Base-by-base conservation (phyloP, 2,113 vertebrate species). In the Pituophis catenifer region DNA sequence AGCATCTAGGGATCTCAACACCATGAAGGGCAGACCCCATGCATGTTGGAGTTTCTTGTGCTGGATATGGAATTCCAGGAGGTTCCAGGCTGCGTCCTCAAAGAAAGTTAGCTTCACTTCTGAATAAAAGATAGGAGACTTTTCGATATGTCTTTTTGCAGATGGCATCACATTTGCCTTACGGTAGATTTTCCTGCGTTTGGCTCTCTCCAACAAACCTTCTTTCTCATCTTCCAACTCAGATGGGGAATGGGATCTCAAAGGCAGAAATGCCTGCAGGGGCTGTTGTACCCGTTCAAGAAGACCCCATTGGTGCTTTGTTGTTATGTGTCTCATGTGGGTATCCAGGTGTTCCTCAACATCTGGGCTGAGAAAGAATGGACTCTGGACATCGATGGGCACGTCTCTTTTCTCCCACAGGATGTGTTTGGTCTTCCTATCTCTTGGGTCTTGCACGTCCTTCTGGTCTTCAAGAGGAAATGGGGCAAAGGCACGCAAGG, bases 381-480 rank as follows among this genome's bases (percentile, higher is more conserved):
- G 86, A 19, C 23, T 92, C 13, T 3, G 86, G 1, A 11, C 24
- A 3, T 10, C 0, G 2, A 2, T 48, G 10, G 29, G 33, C 24
- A 91, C 26, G 10, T 57, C 33, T 91, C 53, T n/a, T 54, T 52
- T 50, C 0, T 29, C 33, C 54, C 24, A 6, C 5, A 54, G 52
- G 55, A 3, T 0, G 3, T 0, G 11, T 44, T 50, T 3, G 4
- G 54, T 17, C 15, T 8, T 1, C 9, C 4, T 13, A 2, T 50
- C 10, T 21, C n/a, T 21, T 38, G 65, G 13, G 17, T 26, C 24
- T 17, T 10, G 33, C 10, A 0, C 21, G 5, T 55, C 23, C 54
- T 58, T 91, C 75, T 58, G 6, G 11, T 3, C 7, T 50, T 54
- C 21, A 13, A 26, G 26, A 11, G 91, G 38, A 6, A 50, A 58